Evolutionary conservation across 2,113 vertebrate species (phyloP), one percentile per base, ranked within the genome.

Genomic region (Bettongia penicillata): DNA sequence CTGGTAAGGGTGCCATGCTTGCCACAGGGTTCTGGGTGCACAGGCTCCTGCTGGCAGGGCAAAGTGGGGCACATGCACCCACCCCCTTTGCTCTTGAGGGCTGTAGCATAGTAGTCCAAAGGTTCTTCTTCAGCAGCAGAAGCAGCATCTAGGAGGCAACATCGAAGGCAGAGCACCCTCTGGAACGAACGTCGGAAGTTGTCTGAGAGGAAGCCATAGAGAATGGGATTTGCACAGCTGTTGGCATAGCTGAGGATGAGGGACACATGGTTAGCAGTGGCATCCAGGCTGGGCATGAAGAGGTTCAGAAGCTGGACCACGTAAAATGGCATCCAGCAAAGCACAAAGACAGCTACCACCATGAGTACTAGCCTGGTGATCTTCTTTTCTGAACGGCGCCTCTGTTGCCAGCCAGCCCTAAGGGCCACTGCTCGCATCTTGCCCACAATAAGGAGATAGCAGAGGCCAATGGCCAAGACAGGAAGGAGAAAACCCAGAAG

Each of bases 301-400:
- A 99, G 98, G 97, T 99, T 99, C 93, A 99, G 97, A 24, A 99
- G 98, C 93, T 99, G 99, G 50, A 99, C 98, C 14, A 98, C 92
- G 3, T 99, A 99, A 96, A 99, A 99, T 0, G 99, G 99, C 8
- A 99, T 97, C 99, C 99, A 99, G 97, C 99, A 99, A 53, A 99
- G 96, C 91, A 99, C 98, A 8, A 99, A 99, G 91, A 98, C 99
- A 0, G 98, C 99, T 89, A 99, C 99, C 0, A 99, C 99, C 2
- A 99, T 99, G 10, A 99, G 98, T 92, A 99, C 99, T 98, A 99
- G 99, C 8, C 98, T 22, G 22, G 99, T 99, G 95, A 99, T 98
- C 96, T 99, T 99, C 90, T 99, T 98, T 91, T 99, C 99, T 0
- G 99, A 99, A 61, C 98, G 97, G 37, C 98, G 97, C n/a, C 98